Evolutionary conservation across 2,888 invertebrate species (phyloP), one percentile per base, ranked within the genome.

Genomic region (Drosophila mercatorum): DNA sequence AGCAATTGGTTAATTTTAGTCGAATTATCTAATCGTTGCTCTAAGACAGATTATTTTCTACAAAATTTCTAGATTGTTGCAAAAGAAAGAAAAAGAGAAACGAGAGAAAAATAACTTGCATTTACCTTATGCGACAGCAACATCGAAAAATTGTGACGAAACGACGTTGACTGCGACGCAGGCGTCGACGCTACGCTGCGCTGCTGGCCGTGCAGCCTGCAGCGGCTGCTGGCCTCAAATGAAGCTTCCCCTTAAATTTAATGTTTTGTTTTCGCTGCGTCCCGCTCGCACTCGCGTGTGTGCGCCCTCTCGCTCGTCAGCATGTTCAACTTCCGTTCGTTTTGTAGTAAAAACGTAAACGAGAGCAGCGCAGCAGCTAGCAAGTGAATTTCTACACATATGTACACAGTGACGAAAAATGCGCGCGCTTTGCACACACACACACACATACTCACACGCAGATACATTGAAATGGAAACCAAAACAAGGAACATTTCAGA

Each of bases 201-300:
- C 53, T 46, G 57, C 44, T 57, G 22, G 44, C 52, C 49, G 56
- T 71, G 64, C 79, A 74, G 51, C 53, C 55, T 55, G 57, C 75
- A 71, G 46, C 49, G 43, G 41, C 40, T 59, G 57, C 61, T 58
- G 67, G 70, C 65, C 64, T 61, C 60, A 75, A 71, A 76, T 62
- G 75, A 65, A 71, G 60, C 71, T 68, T 77, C 82, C 83, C 85
- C 75, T 74, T 66, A 70, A 83, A 77, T 80, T 85, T 88, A 81
- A 85, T 85, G 87, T 88, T 88, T 88, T 89, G 88, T 89, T 88
- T 89, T 89, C 86, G 77, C 73, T 85, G 73, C 71, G 63, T 89
- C 84, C 52, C 71, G 69, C 75, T 87, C 72, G 71, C 78, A 73
- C 86, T 36, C 62, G 34, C 14, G 22, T n/a, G 17, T 34, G 17